Conservation (phyloP, 2,797 vertebrate species). For the Sorex maritimensis region DNA sequence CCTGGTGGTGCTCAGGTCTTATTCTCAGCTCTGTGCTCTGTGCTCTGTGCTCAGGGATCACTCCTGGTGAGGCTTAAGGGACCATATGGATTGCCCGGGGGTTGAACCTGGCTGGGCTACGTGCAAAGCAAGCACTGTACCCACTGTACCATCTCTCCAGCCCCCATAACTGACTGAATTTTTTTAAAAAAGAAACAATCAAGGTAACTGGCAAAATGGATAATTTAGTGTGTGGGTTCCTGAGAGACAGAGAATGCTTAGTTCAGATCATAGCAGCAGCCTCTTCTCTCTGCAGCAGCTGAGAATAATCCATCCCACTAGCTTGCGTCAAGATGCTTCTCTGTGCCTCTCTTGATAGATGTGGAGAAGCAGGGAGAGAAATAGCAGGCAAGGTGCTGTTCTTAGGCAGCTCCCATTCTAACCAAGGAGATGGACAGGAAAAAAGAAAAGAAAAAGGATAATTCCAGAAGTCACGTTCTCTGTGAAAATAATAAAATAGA, state of each 20-base stretch:
- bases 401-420: not conserved
- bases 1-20: too few relatives aligned
- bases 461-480: conserved; percentile 36
- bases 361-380: not conserved
- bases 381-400: not conserved
- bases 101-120: too few relatives aligned
- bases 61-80: too few relatives aligned
- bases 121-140: too few relatives aligned
- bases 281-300: not conserved
- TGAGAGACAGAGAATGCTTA: conserved; percentile 23
- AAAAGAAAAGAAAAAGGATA: conserved; percentile 13
- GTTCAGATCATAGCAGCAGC: conserved; percentile 25
- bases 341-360: conserved; percentile 9
- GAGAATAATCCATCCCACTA: conserved; percentile 18
- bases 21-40: too few relatives aligned
- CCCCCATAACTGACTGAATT: too few relatives aligned
- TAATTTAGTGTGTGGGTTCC: conserved; percentile 42
- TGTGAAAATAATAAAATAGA: conserved; percentile 21
- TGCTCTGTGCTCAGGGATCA: too few relatives aligned
- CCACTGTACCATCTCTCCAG: too few relatives aligned
- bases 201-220: conserved; percentile 2
- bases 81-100: too few relatives aligned
- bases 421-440: conserved; percentile 16
- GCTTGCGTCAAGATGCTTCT: not conserved
- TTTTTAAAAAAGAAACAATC: conserved; percentile 7